Base-by-base conservation (phyloP, 1,140 invertebrate genomes). In the Drosophila orosa region DNA sequence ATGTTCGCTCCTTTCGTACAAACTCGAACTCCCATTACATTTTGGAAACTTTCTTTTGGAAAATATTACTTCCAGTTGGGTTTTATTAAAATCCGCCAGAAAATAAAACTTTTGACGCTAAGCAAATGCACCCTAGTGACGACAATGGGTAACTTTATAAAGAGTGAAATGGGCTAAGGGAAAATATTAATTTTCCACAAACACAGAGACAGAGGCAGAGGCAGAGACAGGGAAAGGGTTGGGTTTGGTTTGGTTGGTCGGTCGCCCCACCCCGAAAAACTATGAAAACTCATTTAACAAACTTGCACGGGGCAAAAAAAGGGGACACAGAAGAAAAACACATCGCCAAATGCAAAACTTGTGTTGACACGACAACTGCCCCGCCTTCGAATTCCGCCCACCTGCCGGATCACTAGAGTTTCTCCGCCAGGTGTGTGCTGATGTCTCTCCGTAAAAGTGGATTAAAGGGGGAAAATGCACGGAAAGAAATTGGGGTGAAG, bases 281-380 rank as follows among this genome's bases (percentile, higher is more conserved):
- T 86, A 86, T 86, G 83, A 87, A 87, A 86, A 86, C 83, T 86
- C 85, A 82, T 86, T 86, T 86, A 86, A 86, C 75, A 83, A 52
- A 87, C 71, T 87, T 86, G 71, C 74, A 68, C 17, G 25, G 37
- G 15, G 39, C 48, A 31, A 29, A 56, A 9, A 50, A 40, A 27
- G 27, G 54, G 65, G 48, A 55, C 22, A 75, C 69, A 68, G 66
- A 82, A 67, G 78, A 82, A 75, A 84, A 87, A 73, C 79, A 87
- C 75, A 86, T 65, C 66, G 83, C 61, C 77, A 73, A 86, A 86
- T 86, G 83, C 75, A 82, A 86, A 87, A 86, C 83, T 86, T 86
- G 83, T 86, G 83, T 87, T 82, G 83, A 79, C 81, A 84, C 77
- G 77, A 73, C 82, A 76, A 74, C 83, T 55, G 71, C 62, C 48